Evolutionary conservation across 2,888 invertebrate genomes (phyloP), one percentile per base, ranked within the genome.

Genomic region (Agrochola macilenta): DNA sequence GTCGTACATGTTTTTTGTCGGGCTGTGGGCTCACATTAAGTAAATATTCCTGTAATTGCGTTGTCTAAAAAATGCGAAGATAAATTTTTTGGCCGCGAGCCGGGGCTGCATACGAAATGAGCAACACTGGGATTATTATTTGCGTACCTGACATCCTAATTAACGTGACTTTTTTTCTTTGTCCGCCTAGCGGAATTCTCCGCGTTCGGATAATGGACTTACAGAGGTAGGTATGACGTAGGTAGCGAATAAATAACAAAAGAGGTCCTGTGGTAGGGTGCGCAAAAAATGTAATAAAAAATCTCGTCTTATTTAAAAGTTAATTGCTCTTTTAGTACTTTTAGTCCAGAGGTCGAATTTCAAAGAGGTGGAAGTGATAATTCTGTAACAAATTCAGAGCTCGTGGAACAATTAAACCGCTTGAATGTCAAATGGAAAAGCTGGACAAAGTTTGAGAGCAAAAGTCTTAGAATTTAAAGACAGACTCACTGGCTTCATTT

Each of bases 121-220:
- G 93, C 89, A 92, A 90, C 93, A 88, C 89, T 90, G 93, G 94
- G 93, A 94, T 95, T 95, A 95, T 95, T 96, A 95, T 95, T 95
- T 95, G 94, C 95, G 92, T 91, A 93, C 93, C 93, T 93, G 95
- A 95, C 95, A 94, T 95, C 94, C 95, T 95, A 95, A 96, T 95
- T 95, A 95, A 94, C 93, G 94, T 92, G 94, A 92, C 92, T 94
- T 94, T 94, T 70, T 93, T 94, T 93, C 93, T 94, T 93, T 93
- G 92, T 93, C 91, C 89, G 85, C 85, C 84, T 89, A 89, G 91
- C 89, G 84, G 91, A 92, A 92, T 92, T 91, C 91, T 93, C 90
- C 86, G 91, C 91, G 89, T 90, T 89, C 89, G 86, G 87, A 92
- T 92, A 94, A 94, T 93, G 90, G 90, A 83, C 83, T 87, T 89